Conservation (phyloP, 2,113 vertebrate genomes). For the Dolichotis patagonum region DNA sequence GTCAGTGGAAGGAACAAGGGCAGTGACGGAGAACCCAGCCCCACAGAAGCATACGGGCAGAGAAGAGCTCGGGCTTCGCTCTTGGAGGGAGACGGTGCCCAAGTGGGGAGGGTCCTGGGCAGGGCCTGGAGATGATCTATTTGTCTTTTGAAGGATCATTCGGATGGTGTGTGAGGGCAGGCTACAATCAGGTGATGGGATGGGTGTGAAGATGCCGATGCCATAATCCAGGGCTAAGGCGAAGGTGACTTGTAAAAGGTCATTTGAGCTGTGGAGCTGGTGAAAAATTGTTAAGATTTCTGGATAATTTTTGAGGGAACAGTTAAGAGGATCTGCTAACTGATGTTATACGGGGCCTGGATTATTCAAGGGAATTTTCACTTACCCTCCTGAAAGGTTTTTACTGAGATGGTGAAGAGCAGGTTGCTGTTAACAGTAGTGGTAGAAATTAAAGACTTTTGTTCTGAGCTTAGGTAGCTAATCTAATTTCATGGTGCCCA, state of each 20-base stretch:
- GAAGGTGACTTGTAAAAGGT: neutral
- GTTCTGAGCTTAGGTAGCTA: neutral
- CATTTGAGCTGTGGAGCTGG: neutral
- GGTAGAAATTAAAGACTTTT: neutral
- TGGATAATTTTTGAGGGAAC: neutral
- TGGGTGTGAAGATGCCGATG: no score
- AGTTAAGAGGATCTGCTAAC: neutral
- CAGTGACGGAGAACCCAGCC: accelerated
- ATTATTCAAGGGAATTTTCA: neutral
- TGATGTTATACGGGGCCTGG: neutral
- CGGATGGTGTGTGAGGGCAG: neutral
- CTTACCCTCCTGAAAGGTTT: neutral
- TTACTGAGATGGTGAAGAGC: neutral
- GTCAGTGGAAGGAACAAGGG: neutral
- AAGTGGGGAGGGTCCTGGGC: neutral
- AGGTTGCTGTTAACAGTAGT: neutral
- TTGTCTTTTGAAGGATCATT: neutral
- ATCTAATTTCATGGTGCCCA: neutral
- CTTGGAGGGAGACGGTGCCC: neutral
- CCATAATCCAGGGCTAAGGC: neutral
- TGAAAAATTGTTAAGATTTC: neutral
- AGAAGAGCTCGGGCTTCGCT: neutral
- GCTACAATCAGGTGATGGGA: accelerated
- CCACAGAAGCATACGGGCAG: accelerated
- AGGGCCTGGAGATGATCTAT: neutral